Base-by-base conservation (phyloP, 2,888 invertebrate genomes). In the Emmelina monodactyla region DNA sequence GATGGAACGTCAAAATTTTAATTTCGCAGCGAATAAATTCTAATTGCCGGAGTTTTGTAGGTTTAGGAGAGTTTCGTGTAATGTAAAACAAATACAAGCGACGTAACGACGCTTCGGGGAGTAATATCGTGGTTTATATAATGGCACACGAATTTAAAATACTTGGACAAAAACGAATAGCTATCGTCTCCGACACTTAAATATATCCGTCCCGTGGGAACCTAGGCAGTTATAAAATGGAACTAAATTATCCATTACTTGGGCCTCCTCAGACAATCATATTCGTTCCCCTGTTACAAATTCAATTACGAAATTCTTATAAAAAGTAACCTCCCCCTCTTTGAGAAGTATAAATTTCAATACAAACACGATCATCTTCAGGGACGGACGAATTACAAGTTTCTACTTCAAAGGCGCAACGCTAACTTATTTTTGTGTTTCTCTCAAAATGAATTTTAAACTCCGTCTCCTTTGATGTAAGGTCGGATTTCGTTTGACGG, bases 401-500 rank as follows among this genome's bases (percentile, higher is more conserved):
- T 25, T 25, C 11, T 25, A 25, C n/a, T 25, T 25, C 25, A 25
- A 25, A 25, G 25, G 25, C n/a, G n/a, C n/a, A 25, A 25, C 25
- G 6, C n/a, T 25, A 25, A 25, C 25, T 25, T 25, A 3, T 10
- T 25, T 25, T n/a, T n/a, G 25, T 25, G 11, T 7, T 10, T 4
- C 11, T 7, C 25, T 25, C 25, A 4, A n/a, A n/a, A 7, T 3
- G n/a, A 11, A 25, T 10, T 25, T 10, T 25, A 9, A 11, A n/a
- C 11, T 25, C 25, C 11, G 11, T 25, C 11, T 10, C 3, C 25
- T n/a, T 25, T 10, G n/a, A 10, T 10, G 11, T 25, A 25, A 25
- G 11, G 25, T 25, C 3, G 9, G 9, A n/a, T 25, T 3, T 25
- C 11, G 25, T 25, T 25, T 25, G 25, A n/a, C n/a, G n/a, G n/a